phyloP scores from a whole-genome alignment of 2,888 invertebrate species.

The Alloplasta piceator region DNA sequence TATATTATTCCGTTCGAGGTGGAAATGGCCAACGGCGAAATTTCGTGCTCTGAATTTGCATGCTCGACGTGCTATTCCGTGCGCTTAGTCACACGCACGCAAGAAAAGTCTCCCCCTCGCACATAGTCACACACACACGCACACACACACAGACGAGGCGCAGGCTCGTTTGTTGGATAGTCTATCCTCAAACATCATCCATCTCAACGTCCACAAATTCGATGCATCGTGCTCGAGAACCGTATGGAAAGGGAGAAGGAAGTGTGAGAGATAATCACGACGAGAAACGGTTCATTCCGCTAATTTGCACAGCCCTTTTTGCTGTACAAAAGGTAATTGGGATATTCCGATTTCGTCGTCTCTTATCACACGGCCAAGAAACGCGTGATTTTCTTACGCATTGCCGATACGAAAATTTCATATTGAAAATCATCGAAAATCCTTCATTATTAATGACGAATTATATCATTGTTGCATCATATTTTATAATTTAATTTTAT shows the following conservation, averaged over 20 bases:
- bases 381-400: too few species aligned
- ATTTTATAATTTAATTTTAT: too few species aligned
- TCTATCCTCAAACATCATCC: constrained; percentile 49
- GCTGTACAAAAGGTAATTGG: constrained; percentile 11
- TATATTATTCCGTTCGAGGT: constrained; percentile 50
- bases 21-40: constrained; percentile 58
- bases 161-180: constrained; percentile 45
- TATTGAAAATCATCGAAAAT: too few species aligned
- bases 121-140: neutral
- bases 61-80: constrained; percentile 41
- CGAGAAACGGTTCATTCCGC: constrained; percentile 56
- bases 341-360: constrained; percentile 33
- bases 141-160: neutral
- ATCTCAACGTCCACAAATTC: constrained; percentile 49
- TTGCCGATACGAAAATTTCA: too few species aligned
- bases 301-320: constrained; percentile 47
- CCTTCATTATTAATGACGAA: too few species aligned
- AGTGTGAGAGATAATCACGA: constrained; percentile 64
- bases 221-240: constrained; percentile 24
- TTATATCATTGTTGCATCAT: too few species aligned
- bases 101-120: too few species aligned
- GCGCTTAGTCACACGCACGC: neutral
- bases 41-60: constrained; percentile 59
- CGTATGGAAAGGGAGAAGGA: constrained; percentile 7
- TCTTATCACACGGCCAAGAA: neutral